Evolutionary conservation across 2,113 vertebrate genomes (phyloP).

Genomic region (Otocyon megalotis): DNA sequence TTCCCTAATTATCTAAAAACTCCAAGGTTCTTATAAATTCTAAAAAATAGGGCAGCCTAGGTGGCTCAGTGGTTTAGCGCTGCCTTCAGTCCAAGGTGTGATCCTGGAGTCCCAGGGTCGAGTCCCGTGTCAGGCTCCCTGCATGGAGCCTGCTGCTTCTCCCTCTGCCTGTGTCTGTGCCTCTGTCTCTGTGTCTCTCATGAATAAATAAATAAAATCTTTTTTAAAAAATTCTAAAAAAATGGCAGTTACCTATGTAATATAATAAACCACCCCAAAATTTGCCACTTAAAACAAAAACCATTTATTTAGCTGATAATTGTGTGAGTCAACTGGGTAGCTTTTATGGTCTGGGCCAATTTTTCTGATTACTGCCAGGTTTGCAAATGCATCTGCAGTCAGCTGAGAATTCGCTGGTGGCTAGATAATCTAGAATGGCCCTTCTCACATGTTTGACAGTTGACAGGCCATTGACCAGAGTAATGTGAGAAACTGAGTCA

Average conservation of each 20-base stretch:
- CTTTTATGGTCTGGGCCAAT: background rate
- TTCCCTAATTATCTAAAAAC: constrained; percentile 27
- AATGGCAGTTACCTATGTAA: background rate
- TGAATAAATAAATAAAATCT: too few species aligned
- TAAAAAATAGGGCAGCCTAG: background rate
- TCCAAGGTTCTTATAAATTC: background rate
- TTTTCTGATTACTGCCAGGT: background rate
- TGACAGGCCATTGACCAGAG: background rate
- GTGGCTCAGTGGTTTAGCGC: too few species aligned
- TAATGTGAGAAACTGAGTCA: background rate
- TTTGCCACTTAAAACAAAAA: background rate
- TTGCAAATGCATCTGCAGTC: background rate
- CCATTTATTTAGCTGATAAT: constrained; percentile 21
- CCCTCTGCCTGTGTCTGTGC: too few species aligned
- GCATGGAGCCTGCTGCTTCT: too few species aligned
- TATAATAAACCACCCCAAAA: background rate
- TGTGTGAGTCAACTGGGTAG: background rate
- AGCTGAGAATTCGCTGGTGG: background rate
- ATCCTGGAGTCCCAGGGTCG: too few species aligned
- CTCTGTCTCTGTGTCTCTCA: too few species aligned
- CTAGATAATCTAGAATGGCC: background rate
- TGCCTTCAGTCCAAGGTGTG: too few species aligned
- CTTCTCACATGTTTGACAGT: background rate
- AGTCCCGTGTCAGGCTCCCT: too few species aligned
- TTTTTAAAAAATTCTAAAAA: background rate